These are phyloP conservation scores for Cottus gobio DNA, from an alignment of 2,113 vertebrate species.

Conservation along the genomic window DNA sequence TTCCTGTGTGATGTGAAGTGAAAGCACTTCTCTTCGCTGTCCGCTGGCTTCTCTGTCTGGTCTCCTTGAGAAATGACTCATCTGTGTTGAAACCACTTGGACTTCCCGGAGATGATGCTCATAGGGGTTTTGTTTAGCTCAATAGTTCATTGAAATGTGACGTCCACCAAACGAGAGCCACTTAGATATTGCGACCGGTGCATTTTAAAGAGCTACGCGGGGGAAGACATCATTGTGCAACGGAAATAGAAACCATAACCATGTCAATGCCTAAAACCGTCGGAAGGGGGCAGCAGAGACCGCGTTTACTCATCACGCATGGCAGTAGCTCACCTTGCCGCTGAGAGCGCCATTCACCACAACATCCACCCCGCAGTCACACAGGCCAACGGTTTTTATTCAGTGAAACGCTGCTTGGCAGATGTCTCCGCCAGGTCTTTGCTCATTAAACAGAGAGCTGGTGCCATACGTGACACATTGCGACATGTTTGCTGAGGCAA, in stretches of 20 bases:
- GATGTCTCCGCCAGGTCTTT: neutral
- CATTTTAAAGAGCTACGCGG: too few relatives aligned
- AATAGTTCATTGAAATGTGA: neutral
- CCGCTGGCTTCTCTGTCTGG: neutral
- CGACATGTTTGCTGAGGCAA: neutral
- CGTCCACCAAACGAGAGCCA: neutral
- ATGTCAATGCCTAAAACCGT: neutral
- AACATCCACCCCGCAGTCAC: neutral
- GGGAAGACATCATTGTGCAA: neutral
- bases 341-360: slow-evolving; percentile 32
- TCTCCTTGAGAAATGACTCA: neutral
- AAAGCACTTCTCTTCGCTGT: neutral
- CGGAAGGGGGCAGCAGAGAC: slow-evolving; percentile 74
- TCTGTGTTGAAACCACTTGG: neutral
- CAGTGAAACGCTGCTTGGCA: neutral
- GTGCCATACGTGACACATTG: neutral
- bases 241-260: neutral
- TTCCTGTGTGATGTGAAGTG: slow-evolving; percentile 21
- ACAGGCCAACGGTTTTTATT: neutral
- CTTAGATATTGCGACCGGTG: too few relatives aligned
- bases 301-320: neutral
- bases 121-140: neutral
- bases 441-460: neutral
- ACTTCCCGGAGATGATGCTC: neutral
- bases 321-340: too few relatives aligned